phyloP scores from a whole-genome alignment of 2,888 invertebrate genomes.

The Oxystoma pomonae region DNA sequence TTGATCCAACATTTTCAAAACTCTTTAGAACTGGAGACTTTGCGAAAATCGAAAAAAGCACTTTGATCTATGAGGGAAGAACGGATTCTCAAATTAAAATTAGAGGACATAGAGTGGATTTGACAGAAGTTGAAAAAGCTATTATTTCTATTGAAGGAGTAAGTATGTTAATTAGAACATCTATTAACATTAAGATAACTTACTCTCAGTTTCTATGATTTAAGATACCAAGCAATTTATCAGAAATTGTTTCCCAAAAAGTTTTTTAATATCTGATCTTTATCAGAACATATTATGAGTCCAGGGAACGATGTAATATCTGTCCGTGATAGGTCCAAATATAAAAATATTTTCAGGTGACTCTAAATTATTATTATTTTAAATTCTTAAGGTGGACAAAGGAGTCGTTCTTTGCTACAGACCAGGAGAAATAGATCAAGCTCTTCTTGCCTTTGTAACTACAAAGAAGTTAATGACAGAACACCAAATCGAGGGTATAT shows the following conservation, averaged over 20 bases:
- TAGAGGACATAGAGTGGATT: slow-evolving; percentile 80
- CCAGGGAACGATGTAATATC: too few species aligned
- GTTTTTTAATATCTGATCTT: not conserved
- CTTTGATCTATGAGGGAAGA: slow-evolving; percentile 73
- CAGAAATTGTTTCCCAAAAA: too few species aligned
- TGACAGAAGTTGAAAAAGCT: slow-evolving; percentile 77
- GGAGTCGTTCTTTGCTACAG: slow-evolving; percentile 76
- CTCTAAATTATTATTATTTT: not conserved
- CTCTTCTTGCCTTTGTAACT: slow-evolving; percentile 64
- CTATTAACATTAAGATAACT: too few species aligned
- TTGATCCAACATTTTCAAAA: slow-evolving; percentile 61
- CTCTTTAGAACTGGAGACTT: slow-evolving; percentile 85
- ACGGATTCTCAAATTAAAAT: slow-evolving; percentile 83
- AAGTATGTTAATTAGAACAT: slow-evolving; percentile 11
- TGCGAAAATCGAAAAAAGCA: slow-evolving; percentile 63
- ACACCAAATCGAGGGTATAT: slow-evolving; percentile 59
- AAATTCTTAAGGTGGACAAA: slow-evolving; percentile 58
- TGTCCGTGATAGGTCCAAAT: too few species aligned
- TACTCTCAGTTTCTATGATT: too few species aligned
- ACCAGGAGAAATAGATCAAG: slow-evolving; percentile 66
- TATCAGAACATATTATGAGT: too few species aligned
- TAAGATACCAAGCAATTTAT: too few species aligned
- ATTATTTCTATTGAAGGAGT: slow-evolving; percentile 57
- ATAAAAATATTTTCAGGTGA: too few species aligned
- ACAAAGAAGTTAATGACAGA: slow-evolving; percentile 47